These are phyloP conservation scores for Petrosia ficiformis DNA, from an alignment of 37 sponge, comb jelly and placozoan genomes.

Conservation along the genomic window DNA sequence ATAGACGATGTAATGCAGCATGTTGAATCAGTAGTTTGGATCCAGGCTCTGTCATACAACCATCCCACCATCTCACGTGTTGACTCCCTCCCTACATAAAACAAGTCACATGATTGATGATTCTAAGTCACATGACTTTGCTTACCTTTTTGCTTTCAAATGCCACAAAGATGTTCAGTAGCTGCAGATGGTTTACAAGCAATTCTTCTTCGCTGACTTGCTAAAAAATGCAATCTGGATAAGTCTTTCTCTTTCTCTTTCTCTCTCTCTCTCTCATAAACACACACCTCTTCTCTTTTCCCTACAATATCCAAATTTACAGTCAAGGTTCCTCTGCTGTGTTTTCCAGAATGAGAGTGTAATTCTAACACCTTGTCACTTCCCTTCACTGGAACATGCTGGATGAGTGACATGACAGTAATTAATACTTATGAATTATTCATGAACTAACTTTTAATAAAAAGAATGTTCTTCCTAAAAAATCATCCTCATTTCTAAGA, in stretches of 20 bases:
- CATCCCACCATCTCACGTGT: constrained; percentile 20
- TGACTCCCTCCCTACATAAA: neutral
- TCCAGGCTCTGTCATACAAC: neutral
- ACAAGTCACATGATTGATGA: neutral
- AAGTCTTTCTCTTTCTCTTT: neutral
- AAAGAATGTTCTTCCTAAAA: constrained; percentile 49
- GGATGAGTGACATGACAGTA: neutral
- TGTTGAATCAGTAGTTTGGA: constrained; percentile 35
- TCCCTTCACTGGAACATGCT: constrained; percentile 14
- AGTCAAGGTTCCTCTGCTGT: constrained; percentile 17
- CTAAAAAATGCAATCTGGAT: neutral
- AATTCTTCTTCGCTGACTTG: neutral
- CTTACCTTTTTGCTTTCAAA: constrained; percentile 4
- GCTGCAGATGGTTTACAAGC: neutral
- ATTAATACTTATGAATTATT: neutral
- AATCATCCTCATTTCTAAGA: constrained; percentile 44
- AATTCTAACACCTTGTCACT: constrained; percentile 18
- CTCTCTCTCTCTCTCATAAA: neutral
- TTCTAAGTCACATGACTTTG: neutral
- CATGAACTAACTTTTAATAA: constrained; percentile 14
- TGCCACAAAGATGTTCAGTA: neutral
- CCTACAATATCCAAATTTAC: constrained; percentile 9
- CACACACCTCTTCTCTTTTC: neutral
- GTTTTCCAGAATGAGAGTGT: constrained; percentile 47
- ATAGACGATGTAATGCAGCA: constrained; percentile 33